Evolutionary conservation across 2,797 vertebrate species (phyloP).

Genomic region (Potorous gilbertii): DNA sequence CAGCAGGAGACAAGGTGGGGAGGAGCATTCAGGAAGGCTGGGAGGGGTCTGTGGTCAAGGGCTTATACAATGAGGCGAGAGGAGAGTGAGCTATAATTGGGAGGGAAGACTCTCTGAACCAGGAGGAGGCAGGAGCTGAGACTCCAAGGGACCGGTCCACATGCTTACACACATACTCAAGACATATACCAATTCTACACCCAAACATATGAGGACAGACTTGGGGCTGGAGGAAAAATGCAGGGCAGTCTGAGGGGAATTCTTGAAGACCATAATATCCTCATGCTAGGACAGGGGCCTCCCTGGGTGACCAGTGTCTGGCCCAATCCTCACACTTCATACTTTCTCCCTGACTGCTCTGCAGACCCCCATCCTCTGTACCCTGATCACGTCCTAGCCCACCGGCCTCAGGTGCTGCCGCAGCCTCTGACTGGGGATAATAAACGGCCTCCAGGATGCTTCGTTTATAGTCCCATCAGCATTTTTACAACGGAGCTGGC

Average conservation of each 20-base stretch:
- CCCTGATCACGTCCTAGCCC: neutral
- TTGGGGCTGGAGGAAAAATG: neutral
- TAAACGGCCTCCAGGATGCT: constrained; percentile 87
- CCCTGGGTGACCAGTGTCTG: neutral
- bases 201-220: too few relatives aligned
- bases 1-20: neutral
- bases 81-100: constrained; percentile 47
- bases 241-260: neutral
- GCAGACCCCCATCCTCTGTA: neutral
- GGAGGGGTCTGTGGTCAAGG: neutral
- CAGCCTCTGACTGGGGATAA: constrained; percentile 88
- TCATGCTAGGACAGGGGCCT: neutral
- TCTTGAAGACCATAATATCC: neutral
- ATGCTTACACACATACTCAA: neutral
- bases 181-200: neutral
- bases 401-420: constrained; percentile 71
- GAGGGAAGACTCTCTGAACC: neutral
- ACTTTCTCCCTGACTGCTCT: neutral
- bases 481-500: constrained; percentile 92
- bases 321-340: neutral
- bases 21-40: neutral
- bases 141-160: neutral
- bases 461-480: constrained; percentile 94
- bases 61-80: constrained; percentile 35
- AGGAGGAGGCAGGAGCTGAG: neutral